Evolutionary conservation across 1,140 invertebrate species (phyloP).

Genomic region (Chrysomallon squamiferum): DNA sequence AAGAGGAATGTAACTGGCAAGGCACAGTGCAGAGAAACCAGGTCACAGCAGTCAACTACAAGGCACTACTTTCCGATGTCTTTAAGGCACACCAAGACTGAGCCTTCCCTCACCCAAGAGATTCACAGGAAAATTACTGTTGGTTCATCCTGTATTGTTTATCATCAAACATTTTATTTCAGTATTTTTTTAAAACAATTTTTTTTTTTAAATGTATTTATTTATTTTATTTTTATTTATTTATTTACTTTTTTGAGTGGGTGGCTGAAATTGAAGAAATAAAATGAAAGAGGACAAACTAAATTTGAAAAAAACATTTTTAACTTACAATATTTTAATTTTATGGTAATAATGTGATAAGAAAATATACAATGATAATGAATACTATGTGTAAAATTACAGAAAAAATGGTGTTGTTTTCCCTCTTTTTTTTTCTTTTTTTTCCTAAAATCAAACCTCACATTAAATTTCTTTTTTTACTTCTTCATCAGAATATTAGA

Average conservation of each 20-base stretch:
- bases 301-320: too few relatives aligned
- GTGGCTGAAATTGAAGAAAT: too few relatives aligned
- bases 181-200: background rate
- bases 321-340: too few relatives aligned
- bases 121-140: background rate
- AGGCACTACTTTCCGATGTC: conserved; percentile 42
- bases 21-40: conserved; percentile 37
- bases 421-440: too few relatives aligned
- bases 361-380: too few relatives aligned
- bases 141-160: conserved; percentile 1
- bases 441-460: too few relatives aligned
- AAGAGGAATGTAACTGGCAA: conserved; percentile 39
- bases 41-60: conserved; percentile 41
- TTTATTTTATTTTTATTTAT: background rate
- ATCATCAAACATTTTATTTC: background rate
- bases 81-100: conserved; percentile 29
- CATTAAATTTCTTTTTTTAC: too few relatives aligned
- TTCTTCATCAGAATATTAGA: too few relatives aligned
- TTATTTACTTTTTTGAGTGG: background rate
- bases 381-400: too few relatives aligned
- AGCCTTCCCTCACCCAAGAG: conserved; percentile 3
- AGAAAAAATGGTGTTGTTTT: too few relatives aligned
- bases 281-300: too few relatives aligned
- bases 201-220: background rate
- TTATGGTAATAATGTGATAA: too few relatives aligned